These are phyloP conservation scores for Haplotaxodon microlepis DNA, from an alignment of 2,113 vertebrate genomes.

Conservation along the genomic window DNA sequence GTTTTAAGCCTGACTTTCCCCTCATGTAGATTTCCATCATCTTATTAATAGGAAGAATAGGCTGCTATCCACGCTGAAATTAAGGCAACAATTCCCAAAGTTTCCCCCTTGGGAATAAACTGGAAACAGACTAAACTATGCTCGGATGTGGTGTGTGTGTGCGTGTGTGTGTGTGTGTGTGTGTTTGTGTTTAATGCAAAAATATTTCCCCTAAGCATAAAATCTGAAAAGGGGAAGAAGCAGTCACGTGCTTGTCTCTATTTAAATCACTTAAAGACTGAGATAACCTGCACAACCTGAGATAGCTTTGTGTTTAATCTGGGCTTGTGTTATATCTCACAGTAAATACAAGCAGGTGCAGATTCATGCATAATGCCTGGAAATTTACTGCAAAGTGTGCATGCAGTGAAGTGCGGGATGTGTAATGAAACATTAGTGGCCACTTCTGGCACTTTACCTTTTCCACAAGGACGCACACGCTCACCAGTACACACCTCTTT, in stretches of 20 bases:
- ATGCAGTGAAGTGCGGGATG: neutral
- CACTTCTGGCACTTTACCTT: neutral
- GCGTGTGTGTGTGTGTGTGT: rapidly evolving
- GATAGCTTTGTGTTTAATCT: neutral
- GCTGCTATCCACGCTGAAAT: neutral
- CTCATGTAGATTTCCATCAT: neutral
- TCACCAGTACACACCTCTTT: neutral
- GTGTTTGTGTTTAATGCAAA: neutral
- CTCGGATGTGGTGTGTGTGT: neutral
- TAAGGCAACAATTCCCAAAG: neutral
- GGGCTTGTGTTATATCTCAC: neutral
- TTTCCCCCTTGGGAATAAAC: neutral
- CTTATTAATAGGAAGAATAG: neutral
- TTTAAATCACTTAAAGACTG: neutral
- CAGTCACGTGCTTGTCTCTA: rapidly evolving
- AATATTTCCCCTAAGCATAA: neutral
- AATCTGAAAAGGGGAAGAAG: neutral
- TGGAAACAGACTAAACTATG: neutral
- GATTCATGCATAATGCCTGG: neutral
- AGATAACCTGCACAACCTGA: neutral
- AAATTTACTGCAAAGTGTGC: neutral
- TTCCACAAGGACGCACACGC: neutral
- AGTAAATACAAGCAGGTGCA: neutral
- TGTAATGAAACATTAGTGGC: neutral
- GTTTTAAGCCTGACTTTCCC: neutral